Evolutionary conservation across 2,888 invertebrate species (phyloP), one percentile per base, ranked within the genome.

Genomic region (Chloromyia formosa): DNA sequence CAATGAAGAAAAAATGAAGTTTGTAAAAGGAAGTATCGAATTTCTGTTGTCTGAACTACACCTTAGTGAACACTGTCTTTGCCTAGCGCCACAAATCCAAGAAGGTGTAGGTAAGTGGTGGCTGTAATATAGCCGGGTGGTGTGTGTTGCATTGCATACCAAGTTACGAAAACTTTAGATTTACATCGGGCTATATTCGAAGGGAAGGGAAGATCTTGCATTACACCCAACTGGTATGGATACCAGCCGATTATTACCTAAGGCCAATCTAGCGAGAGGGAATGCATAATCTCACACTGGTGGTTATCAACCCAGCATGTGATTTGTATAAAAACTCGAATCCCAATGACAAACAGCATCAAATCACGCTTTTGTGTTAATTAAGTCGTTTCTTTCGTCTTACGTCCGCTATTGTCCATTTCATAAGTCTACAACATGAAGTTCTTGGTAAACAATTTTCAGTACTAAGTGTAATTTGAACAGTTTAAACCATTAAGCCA

Each of bases 181-280:
- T 45, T 45, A 22, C n/a, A 12, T 54, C n/a, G 54, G 10, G 16
- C 58, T 20, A 3, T n/a, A 22, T 58, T 12, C 10, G 22, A 22
- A 54, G 20, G 7, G n/a, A 64, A 66, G 66, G 66, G 45, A 66
- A 66, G 62, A 66, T 66, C 66, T 66, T 66, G 42, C 45, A 66
- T 66, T 66, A 66, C 66, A 66, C 27, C 27, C 12, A 0, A 35
- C 3, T 27, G 35, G 12, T 18, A 7, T 18, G 14, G n/a, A 22
- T 61, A 61, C 16, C 61, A 5, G 62, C 22, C 45, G 9, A 18
- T 23, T 18, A 66, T 66, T 66, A 45, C 45, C 49, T 66, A 49
- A 45, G 22, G 45, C 35, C 66, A 42, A 66, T 49, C 60, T 22
- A 5, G 5, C 49, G 45, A 66, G 49, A 42, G 66, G 66, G 49